Conservation (phyloP, 2,888 invertebrate species). For the Hyppa rectilinea region DNA sequence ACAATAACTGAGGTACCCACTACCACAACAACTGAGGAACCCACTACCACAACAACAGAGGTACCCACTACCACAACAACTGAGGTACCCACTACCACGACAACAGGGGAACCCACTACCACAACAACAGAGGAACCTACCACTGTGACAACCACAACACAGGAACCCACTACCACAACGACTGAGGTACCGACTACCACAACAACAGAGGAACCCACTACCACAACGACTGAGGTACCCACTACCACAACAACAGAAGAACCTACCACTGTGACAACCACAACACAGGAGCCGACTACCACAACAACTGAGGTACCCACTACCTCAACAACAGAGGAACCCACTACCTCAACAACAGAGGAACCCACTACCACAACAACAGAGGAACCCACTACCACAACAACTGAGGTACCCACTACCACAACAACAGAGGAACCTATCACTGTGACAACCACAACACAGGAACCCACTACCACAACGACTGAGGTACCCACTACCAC, state of each 20-base stretch:
- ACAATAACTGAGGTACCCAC: constrained; percentile 3
- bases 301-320: constrained; percentile 28
- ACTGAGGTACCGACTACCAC: constrained; percentile 1
- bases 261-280: neutral
- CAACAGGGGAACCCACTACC: neutral
- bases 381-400: neutral
- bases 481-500: neutral
- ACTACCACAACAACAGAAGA: neutral
- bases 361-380: constrained; percentile 15
- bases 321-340: constrained; percentile 21
- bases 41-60: neutral
- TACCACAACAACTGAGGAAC: constrained; percentile 10
- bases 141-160: neutral
- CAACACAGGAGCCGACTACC: constrained; percentile 28
- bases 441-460: constrained; percentile 17
- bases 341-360: constrained; percentile 26
- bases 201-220: neutral
- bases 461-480: neutral
- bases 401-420: neutral
- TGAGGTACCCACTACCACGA: neutral
- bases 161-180: neutral
- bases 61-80: neutral
- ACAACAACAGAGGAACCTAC: neutral
- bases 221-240: neutral
- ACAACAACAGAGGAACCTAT: no score